Conservation (phyloP, 2,113 vertebrate genomes). For the Ictalurus punctatus region DNA sequence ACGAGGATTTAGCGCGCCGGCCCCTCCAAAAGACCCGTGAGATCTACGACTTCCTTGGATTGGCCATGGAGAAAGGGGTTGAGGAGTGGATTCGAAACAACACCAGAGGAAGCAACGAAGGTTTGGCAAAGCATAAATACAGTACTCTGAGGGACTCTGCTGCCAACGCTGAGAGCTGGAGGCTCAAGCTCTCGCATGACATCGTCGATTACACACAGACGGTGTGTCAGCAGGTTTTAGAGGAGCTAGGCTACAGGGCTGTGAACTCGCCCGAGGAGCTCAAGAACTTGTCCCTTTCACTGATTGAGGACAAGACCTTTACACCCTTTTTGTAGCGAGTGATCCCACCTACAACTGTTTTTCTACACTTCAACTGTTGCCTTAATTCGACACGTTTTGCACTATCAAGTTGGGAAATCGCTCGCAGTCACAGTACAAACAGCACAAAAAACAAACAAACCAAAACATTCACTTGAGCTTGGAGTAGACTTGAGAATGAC, state of each 20-base stretch:
- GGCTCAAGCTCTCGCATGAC: slow-evolving; percentile 88
- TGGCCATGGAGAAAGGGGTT: slow-evolving; percentile 81
- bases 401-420: slow-evolving; percentile 67
- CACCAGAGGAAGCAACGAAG: slow-evolving; percentile 81
- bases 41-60: slow-evolving; percentile 87
- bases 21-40: slow-evolving; percentile 89
- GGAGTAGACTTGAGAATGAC: slow-evolving; percentile 10
- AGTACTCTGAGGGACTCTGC: slow-evolving; percentile 90
- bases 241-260: slow-evolving; percentile 84
- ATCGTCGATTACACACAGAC: slow-evolving; percentile 89
- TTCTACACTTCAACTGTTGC: slow-evolving; percentile 59
- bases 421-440: slow-evolving; percentile 29
- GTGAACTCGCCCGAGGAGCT: slow-evolving; percentile 84
- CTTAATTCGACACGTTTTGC: slow-evolving; percentile 71
- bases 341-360: slow-evolving; percentile 55
- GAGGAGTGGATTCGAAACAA: slow-evolving; percentile 92
- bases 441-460: slow-evolving; percentile 48
- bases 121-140: slow-evolving; percentile 86
- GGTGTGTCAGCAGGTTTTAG: slow-evolving; percentile 84
- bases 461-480: slow-evolving; percentile 33
- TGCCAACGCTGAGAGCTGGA: slow-evolving; percentile 90
- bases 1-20: slow-evolving; percentile 89
- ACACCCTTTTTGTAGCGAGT: slow-evolving; percentile 80
- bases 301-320: slow-evolving; percentile 90
- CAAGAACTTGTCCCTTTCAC: slow-evolving; percentile 84